Base-by-base conservation (phyloP, 2,113 vertebrate genomes). In the Collichthys lucidus region DNA sequence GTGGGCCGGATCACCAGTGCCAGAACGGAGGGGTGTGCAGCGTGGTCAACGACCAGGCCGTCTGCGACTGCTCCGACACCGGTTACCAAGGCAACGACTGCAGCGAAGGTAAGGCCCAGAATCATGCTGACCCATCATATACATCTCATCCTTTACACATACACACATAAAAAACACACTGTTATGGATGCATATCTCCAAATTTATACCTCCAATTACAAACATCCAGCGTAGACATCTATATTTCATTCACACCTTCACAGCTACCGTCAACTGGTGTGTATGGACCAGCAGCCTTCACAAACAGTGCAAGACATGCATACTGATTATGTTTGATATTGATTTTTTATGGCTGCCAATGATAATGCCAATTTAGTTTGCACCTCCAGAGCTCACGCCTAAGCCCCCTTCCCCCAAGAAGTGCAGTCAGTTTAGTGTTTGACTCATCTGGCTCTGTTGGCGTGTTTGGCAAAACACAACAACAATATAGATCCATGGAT, bases 31-130 rank as follows among this genome's bases (percentile, higher is more conserved):
- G 98, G 40, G 93, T 98, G 92, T 99, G 98, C 95, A 98, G 96
- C 1, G 96, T 99, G 85, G 95, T 99, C 86, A 96, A 99, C 11
- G 95, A 98, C 90, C 95, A 96, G 94, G 96, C 96, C 0, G 95
- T 96, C 79, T 99, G 98, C 8, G 97, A 99, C 96, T 99, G 98
- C 93, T 97, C 98, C 46, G 93, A 98, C 83, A 99, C 98, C 0
- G 98, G 98, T 79, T 99, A 96, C 91, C 97, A 96, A 52, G 98
- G 98, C 85, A 97, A 98, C 93, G 97, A 99, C 96, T 99, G 98
- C 98, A 99, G 98, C 47, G 97, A 99, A 98, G 98, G 98, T 99
- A 99, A 98, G 88, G 86, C 93, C 88, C 85, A 87, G 86, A 90
- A 92, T 86, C 91, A 92, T 76, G 85, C 86, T 91, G 88, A 91